Evolutionary conservation across 2,888 invertebrate species (phyloP).

Genomic region (Dorcus parallelipipedus): DNA sequence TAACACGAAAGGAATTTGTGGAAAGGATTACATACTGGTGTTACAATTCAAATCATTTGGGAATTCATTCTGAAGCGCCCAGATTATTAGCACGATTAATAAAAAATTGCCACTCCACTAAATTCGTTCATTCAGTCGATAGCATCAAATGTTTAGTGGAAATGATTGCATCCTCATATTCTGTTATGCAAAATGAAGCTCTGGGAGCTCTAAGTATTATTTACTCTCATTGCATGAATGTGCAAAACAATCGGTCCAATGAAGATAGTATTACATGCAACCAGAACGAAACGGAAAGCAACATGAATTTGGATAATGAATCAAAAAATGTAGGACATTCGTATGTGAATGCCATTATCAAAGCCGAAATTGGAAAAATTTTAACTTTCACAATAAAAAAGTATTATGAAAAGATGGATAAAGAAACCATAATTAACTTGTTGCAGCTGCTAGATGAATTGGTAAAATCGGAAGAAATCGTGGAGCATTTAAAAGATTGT

Average conservation of each 20-base stretch:
- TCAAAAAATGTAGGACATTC: background rate
- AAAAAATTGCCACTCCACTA: conserved; percentile 60
- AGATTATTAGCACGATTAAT: conserved; percentile 76
- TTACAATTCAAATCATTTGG: conserved; percentile 72
- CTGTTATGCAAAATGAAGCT: conserved; percentile 86
- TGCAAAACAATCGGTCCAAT: conserved; percentile 7
- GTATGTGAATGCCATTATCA: conserved; percentile 27
- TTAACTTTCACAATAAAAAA: conserved; percentile 39
- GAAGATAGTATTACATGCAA: background rate
- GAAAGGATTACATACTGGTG: conserved; percentile 72
- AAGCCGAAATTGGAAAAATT: conserved; percentile 41
- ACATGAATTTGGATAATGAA: conserved; percentile 6
- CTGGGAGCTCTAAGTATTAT: conserved; percentile 69
- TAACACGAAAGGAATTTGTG: conserved; percentile 61
- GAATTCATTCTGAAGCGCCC: conserved; percentile 79
- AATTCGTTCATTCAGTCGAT: conserved; percentile 52
- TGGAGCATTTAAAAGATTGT: conserved; percentile 34
- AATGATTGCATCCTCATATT: conserved; percentile 80
- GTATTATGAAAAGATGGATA: conserved; percentile 42
- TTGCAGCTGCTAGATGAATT: conserved; percentile 39
- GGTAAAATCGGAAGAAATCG: conserved; percentile 27
- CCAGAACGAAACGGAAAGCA: background rate
- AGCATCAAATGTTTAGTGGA: conserved; percentile 72
- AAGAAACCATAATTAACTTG: conserved; percentile 39
- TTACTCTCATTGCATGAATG: conserved; percentile 25